Percentiles rank a stretch among this genome's conserved stretches.
These are phyloP conservation scores for Emydoidea blandingii DNA, from an alignment of 2,797 vertebrate genomes.

Conservation along the genomic window DNA sequence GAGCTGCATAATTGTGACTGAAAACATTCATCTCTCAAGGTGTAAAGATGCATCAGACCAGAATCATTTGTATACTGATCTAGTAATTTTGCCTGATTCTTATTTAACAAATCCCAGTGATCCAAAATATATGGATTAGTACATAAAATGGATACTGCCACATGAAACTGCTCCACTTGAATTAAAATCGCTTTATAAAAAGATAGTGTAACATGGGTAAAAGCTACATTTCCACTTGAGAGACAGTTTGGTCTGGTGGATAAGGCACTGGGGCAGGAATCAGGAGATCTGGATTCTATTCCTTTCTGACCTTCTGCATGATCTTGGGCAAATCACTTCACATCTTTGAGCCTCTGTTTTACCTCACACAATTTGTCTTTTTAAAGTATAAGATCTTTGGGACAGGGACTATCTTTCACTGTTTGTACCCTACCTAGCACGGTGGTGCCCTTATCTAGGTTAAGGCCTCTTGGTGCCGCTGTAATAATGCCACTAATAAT, in stretches of 20 bases:
- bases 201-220: neutral
- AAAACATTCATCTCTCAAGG: neutral
- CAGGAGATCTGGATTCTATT: neutral
- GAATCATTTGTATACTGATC: neutral
- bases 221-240: neutral
- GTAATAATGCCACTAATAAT: neutral
- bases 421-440: neutral
- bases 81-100: neutral
- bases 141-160: neutral
- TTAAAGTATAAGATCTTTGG: neutral
- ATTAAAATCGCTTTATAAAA: neutral
- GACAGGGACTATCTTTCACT: neutral
- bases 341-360: neutral
- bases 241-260: neutral
- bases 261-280: neutral
- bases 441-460: neutral
- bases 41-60: neutral
- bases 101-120: neutral
- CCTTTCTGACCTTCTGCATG: neutral
- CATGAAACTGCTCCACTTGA: neutral
- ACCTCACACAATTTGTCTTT: neutral
- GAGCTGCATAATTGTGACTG: neutral
- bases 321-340: neutral
- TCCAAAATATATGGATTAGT: neutral
- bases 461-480: neutral